Evolutionary conservation across 2,888 invertebrate species (phyloP).

Genomic region (Rotaria magnacalcarata): DNA sequence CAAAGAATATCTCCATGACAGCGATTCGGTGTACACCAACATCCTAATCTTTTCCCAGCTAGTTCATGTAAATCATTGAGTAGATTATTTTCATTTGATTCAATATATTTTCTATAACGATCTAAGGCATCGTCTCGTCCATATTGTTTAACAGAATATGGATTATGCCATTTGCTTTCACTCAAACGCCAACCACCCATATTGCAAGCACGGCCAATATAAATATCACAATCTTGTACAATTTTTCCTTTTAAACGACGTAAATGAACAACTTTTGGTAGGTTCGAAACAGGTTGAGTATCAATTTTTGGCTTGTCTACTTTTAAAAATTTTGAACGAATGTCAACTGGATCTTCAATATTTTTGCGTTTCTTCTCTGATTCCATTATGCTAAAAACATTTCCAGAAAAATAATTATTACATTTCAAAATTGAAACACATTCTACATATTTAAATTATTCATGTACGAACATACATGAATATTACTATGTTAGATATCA

Average conservation of each 20-base stretch:
- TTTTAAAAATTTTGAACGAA: neutral
- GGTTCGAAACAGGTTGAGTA: neutral
- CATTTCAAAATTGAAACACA: too few species aligned
- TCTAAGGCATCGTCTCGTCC: constrained; percentile 41
- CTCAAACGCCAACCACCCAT: constrained; percentile 36
- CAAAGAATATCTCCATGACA: constrained; percentile 45
- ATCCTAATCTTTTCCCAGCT: constrained; percentile 40
- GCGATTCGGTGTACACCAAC: constrained; percentile 43
- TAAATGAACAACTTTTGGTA: constrained; percentile 16
- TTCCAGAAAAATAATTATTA: too few species aligned
- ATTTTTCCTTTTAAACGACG: neutral
- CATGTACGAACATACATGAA: too few species aligned
- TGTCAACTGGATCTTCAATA: neutral
- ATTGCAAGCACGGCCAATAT: constrained; percentile 43
- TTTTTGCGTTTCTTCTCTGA: neutral
- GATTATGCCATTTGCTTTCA: constrained; percentile 43
- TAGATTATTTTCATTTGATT: constrained; percentile 11
- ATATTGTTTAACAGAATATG: constrained; percentile 39
- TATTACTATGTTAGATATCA: too few species aligned
- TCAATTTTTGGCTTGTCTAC: neutral
- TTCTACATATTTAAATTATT: too few species aligned
- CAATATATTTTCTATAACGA: constrained; percentile 39
- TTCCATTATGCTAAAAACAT: too few species aligned
- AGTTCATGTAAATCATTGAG: constrained; percentile 37
- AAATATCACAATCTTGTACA: constrained; percentile 37